Conservation (phyloP, 1,140 invertebrate species). For the Argopecten irradians region DNA sequence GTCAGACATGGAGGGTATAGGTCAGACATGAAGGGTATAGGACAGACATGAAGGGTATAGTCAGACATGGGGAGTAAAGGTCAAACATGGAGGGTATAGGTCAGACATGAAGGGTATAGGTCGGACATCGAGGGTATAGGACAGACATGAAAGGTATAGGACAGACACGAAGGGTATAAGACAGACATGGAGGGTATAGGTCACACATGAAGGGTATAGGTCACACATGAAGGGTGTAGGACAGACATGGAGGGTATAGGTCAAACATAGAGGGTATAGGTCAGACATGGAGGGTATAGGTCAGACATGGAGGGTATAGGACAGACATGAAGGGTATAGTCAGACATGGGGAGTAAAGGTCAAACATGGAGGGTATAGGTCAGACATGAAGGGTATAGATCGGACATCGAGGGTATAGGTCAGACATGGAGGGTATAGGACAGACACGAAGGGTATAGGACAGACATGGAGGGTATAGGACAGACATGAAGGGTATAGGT, state of each 20-base stretch:
- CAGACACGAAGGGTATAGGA: not conserved
- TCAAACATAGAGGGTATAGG: not conserved
- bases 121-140: no score
- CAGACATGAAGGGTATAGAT: not conserved
- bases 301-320: not conserved
- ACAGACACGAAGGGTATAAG: not conserved
- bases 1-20: not conserved
- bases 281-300: no score
- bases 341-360: not conserved
- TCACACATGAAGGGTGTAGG: not conserved
- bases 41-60: not conserved
- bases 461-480: not conserved
- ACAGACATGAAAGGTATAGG: not conserved
- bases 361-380: not conserved
- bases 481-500: not conserved
- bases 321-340: no score
- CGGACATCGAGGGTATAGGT: not conserved
- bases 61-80: not conserved
- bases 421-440: not conserved
- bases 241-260: not conserved
- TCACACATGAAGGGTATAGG: not conserved
- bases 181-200: no score
- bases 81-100: not conserved
- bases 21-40: not conserved
- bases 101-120: not conserved